Conservation (phyloP, 2,113 vertebrate genomes). For the Mus pahari region DNA sequence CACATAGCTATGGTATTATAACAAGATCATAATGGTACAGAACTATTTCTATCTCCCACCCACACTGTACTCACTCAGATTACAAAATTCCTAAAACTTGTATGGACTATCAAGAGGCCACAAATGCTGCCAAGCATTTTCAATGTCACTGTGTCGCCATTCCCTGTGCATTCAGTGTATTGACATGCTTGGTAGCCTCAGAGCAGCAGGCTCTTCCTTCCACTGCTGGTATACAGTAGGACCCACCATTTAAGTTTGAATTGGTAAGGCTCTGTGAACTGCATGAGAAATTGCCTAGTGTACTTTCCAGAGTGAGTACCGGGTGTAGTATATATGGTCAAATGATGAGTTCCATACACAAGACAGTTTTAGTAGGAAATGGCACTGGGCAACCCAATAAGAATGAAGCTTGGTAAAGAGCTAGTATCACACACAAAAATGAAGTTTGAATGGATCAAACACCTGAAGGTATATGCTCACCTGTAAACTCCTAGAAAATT, state of each 20-base stretch:
- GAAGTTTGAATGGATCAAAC: neutral
- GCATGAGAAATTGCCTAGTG: neutral
- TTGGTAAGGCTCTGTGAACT: neutral
- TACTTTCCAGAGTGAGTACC: neutral
- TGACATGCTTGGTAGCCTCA: neutral
- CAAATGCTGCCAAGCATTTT: neutral
- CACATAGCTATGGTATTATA: neutral
- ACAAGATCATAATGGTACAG: neutral
- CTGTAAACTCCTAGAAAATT: neutral
- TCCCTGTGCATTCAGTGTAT: neutral
- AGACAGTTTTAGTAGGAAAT: neutral
- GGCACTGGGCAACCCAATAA: neutral
- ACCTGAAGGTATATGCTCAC: neutral
- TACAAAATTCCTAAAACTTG: neutral
- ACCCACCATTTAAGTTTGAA: neutral
- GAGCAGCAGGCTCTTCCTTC: neutral
- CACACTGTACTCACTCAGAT: too few relatives aligned
- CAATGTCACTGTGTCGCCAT: neutral
- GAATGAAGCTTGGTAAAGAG: too few relatives aligned
- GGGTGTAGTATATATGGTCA: neutral
- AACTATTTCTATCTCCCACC: neutral
- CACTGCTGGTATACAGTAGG: neutral
- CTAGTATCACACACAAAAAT: neutral
- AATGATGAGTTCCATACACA: neutral
- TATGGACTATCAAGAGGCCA: neutral